A percentile compares a stretch with the other conserved stretches of the same genome.
Conservation (phyloP, 2,888 invertebrate species). For the Seira ritae region DNA sequence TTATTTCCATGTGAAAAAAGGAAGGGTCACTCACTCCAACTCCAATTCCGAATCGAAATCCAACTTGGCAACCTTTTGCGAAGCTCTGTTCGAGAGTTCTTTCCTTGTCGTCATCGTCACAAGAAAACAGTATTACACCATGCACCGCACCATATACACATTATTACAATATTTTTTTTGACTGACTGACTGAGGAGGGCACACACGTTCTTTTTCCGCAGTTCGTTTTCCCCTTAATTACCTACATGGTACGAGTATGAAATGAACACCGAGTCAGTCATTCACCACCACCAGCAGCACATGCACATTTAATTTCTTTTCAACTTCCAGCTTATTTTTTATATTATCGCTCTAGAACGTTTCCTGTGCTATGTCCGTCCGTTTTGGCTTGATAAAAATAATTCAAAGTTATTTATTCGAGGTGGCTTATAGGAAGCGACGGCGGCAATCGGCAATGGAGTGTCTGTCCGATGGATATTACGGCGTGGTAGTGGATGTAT, state of each 20-base stretch:
- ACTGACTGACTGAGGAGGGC: no score
- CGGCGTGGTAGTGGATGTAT: not conserved
- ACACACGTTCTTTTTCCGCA: not conserved
- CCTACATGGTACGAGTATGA: not conserved
- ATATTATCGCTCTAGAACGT: not conserved
- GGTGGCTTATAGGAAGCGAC: not conserved
- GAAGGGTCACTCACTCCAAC: slow-evolving; percentile 47
- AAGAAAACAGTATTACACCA: not conserved
- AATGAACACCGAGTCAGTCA: not conserved
- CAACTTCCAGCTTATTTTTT: not conserved
- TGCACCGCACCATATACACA: not conserved
- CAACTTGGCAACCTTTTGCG: not conserved
- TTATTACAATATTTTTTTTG: not conserved
- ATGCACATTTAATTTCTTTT: not conserved
- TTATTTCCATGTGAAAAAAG: not conserved
- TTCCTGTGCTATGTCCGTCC: not conserved
- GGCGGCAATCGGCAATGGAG: no score
- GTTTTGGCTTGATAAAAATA: not conserved
- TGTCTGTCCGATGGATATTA: no score
- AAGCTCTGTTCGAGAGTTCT: not conserved
- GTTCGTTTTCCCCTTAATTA: slow-evolving; percentile 2
- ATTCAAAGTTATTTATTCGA: not conserved
- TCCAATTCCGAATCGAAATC: no score
- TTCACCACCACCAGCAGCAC: not conserved
- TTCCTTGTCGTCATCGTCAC: not conserved